Evolutionary conservation across 2,888 invertebrate species (phyloP).

Genomic region (Hyposoter dolosus): DNA sequence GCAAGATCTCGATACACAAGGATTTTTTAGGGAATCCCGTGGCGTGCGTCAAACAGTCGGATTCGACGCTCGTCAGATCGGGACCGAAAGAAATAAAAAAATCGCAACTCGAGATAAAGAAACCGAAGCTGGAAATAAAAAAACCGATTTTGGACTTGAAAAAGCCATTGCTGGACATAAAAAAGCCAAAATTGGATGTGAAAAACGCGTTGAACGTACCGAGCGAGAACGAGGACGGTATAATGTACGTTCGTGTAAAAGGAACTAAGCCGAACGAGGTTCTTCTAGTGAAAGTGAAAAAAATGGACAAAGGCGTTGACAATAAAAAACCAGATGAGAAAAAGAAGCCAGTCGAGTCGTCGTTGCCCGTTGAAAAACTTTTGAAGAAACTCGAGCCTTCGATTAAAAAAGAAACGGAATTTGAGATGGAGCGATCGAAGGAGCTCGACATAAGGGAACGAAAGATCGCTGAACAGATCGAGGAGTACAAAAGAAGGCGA

Average conservation of each 20-base stretch:
- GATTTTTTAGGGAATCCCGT: slow-evolving; percentile 65
- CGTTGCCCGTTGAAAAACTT: slow-evolving; percentile 35
- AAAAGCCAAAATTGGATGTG: slow-evolving; percentile 79
- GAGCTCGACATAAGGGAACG: slow-evolving; percentile 78
- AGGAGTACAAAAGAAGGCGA: slow-evolving; percentile 82
- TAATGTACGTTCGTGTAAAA: slow-evolving; percentile 83
- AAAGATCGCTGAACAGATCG: slow-evolving; percentile 83
- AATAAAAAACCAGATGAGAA: slow-evolving; percentile 60
- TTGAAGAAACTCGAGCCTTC: slow-evolving; percentile 76
- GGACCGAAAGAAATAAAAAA: slow-evolving; percentile 74
- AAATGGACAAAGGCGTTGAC: slow-evolving; percentile 72
- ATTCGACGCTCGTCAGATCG: slow-evolving; percentile 62
- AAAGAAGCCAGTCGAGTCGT: slow-evolving; percentile 34
- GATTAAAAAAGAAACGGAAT: slow-evolving; percentile 75
- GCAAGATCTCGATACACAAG: slow-evolving; percentile 68
- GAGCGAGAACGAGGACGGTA: slow-evolving; percentile 79
- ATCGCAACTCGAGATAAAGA: slow-evolving; percentile 78
- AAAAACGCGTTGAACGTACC: slow-evolving; percentile 77
- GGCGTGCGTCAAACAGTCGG: slow-evolving; percentile 58
- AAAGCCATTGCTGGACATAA: slow-evolving; percentile 71
- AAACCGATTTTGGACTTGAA: slow-evolving; percentile 79
- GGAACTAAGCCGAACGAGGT: slow-evolving; percentile 83
- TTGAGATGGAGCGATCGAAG: slow-evolving; percentile 74
- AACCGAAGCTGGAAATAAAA: slow-evolving; percentile 64
- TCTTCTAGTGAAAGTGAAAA: slow-evolving; percentile 81